These are phyloP conservation scores for Actinemys pallida DNA, from an alignment of 2,113 vertebrate species.

Conservation along the genomic window DNA sequence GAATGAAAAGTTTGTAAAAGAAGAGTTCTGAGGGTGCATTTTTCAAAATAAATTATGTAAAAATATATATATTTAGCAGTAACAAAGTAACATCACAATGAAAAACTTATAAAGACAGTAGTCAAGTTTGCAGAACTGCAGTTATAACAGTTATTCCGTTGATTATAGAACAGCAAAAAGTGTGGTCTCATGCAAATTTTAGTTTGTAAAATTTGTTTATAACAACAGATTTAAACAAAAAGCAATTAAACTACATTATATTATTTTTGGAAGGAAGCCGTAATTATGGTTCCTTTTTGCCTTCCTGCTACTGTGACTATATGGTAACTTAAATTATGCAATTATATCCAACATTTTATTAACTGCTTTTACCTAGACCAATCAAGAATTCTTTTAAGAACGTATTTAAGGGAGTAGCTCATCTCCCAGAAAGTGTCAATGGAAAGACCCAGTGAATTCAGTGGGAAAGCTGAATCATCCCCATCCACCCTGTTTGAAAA, in stretches of 20 bases:
- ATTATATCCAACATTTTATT: constrained; percentile 42
- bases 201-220: constrained; percentile 28
- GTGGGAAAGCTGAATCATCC: neutral
- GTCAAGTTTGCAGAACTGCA: neutral
- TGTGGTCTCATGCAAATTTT: neutral
- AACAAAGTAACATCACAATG: neutral
- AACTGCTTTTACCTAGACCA: constrained; percentile 30
- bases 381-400: neutral
- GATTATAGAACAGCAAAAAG: neutral
- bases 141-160: neutral
- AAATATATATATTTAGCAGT: neutral
- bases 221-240: neutral
- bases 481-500: neutral
- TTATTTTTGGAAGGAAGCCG: constrained; percentile 29
- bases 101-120: constrained; percentile 9
- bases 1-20: neutral
- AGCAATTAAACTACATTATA: constrained; percentile 2
- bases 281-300: constrained; percentile 6
- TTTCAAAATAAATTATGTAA: neutral
- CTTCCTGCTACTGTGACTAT: constrained; percentile 26
- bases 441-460: neutral
- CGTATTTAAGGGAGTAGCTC: neutral
- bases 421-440: neutral
- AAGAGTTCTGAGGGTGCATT: neutral
- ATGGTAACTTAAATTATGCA: neutral